Percentiles rank a stretch among this genome's conserved stretches.
Conservation (phyloP, 2,797 vertebrate genomes). For the Nannoperca obscura region DNA sequence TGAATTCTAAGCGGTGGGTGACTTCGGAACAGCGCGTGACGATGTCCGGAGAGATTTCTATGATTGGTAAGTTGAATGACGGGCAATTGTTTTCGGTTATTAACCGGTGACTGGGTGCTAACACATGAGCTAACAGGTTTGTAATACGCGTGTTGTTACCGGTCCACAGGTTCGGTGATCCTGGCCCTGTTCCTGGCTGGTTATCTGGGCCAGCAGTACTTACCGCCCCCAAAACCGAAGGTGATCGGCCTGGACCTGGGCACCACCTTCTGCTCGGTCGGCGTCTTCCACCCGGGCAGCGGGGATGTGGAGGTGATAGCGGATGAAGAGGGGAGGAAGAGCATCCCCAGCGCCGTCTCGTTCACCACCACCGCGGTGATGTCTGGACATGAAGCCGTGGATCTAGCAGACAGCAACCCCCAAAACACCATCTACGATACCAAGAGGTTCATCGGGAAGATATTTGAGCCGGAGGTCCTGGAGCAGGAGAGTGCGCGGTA, state of each 20-base stretch:
- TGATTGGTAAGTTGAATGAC: conserved; percentile 81
- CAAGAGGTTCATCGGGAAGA: conserved; percentile 97
- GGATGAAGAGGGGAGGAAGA: conserved; percentile 90
- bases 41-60: conserved; percentile 86
- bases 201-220: conserved; percentile 96
- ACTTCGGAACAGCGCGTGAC: conserved; percentile 4
- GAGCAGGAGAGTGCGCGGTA: conserved; percentile 91
- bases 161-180: conserved; percentile 90
- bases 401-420: conserved; percentile 90
- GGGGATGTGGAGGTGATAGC: conserved; percentile 93
- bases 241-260: conserved; percentile 96
- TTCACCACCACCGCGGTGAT: conserved; percentile 87
- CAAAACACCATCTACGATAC: conserved; percentile 96
- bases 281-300: conserved; percentile 93
- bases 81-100: neutral
- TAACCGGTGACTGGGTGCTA: conserved; percentile 11
- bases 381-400: conserved; percentile 91
- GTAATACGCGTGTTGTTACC: neutral
- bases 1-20: neutral
- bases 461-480: conserved; percentile 88
- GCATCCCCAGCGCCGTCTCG: conserved; percentile 94
- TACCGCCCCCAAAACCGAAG: conserved; percentile 93
- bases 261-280: conserved; percentile 97
- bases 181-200: conserved; percentile 95
- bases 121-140: conserved; percentile 11